These are phyloP conservation scores for Babyrousa celebensis DNA, from an alignment of 2,797 vertebrate species.

Conservation along the genomic window DNA sequence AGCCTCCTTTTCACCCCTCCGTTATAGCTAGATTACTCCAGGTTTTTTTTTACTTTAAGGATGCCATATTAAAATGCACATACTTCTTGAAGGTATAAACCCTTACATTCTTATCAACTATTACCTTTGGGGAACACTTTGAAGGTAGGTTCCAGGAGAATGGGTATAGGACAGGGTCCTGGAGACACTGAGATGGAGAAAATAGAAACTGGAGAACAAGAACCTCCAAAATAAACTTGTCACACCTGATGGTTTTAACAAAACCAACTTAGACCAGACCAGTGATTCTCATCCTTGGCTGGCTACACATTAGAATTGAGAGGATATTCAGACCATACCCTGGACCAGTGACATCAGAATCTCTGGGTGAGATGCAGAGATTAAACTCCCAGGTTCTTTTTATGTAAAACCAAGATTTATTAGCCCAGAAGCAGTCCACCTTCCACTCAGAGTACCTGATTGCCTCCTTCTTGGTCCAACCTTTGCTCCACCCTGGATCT, in stretches of 20 bases:
- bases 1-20: neutral
- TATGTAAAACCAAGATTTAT: neutral
- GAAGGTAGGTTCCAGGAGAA: neutral
- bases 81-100: neutral
- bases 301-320: neutral
- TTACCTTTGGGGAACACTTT: neutral
- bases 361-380: neutral
- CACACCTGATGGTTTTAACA: neutral
- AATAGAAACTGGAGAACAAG: neutral
- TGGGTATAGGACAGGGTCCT: neutral
- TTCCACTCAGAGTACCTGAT: neutral
- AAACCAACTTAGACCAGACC: neutral
- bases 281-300: neutral
- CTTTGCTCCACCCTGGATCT: neutral
- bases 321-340: neutral
- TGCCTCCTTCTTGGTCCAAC: neutral
- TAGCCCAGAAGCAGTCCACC: neutral
- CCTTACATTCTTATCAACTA: neutral
- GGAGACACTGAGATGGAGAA: neutral
- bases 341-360: neutral
- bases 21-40: neutral
- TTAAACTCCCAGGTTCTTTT: neutral
- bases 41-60: constrained; percentile 13
- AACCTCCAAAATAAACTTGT: neutral
- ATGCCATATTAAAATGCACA: neutral